Conservation (phyloP, 2,113 vertebrate species). For the Sebastes fasciatus region DNA sequence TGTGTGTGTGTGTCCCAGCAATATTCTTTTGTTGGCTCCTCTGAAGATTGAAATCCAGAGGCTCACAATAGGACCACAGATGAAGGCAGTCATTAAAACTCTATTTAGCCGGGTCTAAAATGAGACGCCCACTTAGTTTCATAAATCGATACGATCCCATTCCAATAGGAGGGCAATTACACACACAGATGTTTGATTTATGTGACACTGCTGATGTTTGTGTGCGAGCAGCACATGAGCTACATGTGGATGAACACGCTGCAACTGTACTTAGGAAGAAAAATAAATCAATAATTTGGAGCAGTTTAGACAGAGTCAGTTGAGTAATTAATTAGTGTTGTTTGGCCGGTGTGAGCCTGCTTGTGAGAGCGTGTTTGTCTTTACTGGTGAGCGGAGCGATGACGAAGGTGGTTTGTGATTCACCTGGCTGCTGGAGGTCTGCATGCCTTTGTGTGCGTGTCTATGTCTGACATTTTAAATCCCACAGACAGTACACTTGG, state of each 20-base stretch:
- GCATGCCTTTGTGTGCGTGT: conserved; percentile 21
- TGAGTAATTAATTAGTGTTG: conserved; percentile 39
- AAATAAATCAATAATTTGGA: conserved; percentile 33
- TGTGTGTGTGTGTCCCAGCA: neutral
- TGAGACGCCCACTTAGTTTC: conserved; percentile 58
- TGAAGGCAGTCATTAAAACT: conserved; percentile 60
- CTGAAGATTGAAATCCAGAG: conserved; percentile 34
- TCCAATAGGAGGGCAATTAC: conserved; percentile 61
- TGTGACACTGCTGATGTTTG: conserved; percentile 42
- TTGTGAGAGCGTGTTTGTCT: conserved; percentile 11
- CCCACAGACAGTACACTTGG: neutral
- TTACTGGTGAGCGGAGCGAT: neutral
- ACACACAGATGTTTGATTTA: conserved; percentile 58
- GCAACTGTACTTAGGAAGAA: neutral
- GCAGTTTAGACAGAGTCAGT: conserved; percentile 10
- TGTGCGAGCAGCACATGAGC: conserved; percentile 7
- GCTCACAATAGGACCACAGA: conserved; percentile 24
- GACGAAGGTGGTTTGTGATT: conserved; percentile 42
- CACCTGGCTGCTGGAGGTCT: conserved; percentile 35
- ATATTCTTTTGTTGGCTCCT: conserved; percentile 25
- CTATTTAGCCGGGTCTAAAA: conserved; percentile 46
- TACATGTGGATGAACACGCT: conserved; percentile 12
- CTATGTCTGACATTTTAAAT: conserved; percentile 13
- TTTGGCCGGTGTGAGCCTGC: conserved; percentile 13
- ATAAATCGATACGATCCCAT: conserved; percentile 57